Evolutionary conservation across 2,797 vertebrate species (phyloP), one percentile per base, ranked within the genome.

Genomic region (Babyrousa celebensis): DNA sequence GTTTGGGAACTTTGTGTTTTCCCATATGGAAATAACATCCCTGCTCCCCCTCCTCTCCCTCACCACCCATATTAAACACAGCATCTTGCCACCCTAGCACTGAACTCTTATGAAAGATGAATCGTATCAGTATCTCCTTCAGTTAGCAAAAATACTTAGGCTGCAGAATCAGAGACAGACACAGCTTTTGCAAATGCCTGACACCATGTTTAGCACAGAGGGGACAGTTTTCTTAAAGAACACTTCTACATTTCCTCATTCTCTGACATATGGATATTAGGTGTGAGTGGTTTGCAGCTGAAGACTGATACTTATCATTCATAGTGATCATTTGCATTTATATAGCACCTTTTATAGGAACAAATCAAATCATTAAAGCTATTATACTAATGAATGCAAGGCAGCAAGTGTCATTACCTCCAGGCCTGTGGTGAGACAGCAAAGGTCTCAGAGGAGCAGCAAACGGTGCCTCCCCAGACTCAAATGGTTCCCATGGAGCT

Each of bases 321-420:
- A 79, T 48, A 63, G 60, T 58, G 85, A 96, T 94, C 52, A 94
- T 97, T 94, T 97, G 96, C 96, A 97, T 96, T 97, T 97, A 95
- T 85, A 96, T 90, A 91, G 54, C 23, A 86, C 48, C n/a, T 95
- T 97, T 96, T 95, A 90, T 78, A 91, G 72, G n/a, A 96, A 29
- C 43, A 85, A 97, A 97, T 94, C 43, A 97, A 96, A 95, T 90
- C 91, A 83, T 96, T 96, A 97, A 93, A 79, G 54, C 87, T 85
- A 95, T 96, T 95, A 96, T 78, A 93, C 86, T 97, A 96, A 96
- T 93, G 82, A 97, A 96, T 85, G 79, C 67, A 87, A 93, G 58
- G 54, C 11, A 0, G 68, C 36, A 83, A 90, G 80, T 85, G 54
- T 78, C 89, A 95, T 94, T 97, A 88, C 54, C 40, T 96, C 67